These are phyloP conservation scores for Cyanistes caeruleus DNA, from an alignment of 2,113 vertebrate species.

Conservation along the genomic window DNA sequence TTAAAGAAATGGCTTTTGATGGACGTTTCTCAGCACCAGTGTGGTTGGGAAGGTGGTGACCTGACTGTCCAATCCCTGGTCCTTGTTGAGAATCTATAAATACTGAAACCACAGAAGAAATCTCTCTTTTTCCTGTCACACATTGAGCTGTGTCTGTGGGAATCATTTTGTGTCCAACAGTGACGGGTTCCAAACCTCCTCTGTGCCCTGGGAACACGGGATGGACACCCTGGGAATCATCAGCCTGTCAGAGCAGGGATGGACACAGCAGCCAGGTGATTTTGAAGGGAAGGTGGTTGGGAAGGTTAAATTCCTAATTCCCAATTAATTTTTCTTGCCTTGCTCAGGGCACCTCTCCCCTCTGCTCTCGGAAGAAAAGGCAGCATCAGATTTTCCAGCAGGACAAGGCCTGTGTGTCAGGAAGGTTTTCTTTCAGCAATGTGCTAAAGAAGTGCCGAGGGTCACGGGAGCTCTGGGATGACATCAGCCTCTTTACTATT, in stretches of 20 bases:
- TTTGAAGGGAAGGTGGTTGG: not conserved
- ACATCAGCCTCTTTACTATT: slow-evolving; percentile 64
- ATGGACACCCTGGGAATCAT: not conserved
- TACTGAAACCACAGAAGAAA: no score
- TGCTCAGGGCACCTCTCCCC: not conserved
- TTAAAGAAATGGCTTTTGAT: no score
- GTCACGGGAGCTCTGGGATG: slow-evolving; percentile 46
- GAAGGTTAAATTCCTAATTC: not conserved
- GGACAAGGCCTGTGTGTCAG: not conserved
- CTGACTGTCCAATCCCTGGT: no score
- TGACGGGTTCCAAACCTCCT: not conserved
- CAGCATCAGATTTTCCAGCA: slow-evolving; percentile 38
- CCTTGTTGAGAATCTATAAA: no score
- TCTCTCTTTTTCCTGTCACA: no score
- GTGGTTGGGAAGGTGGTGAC: no score
- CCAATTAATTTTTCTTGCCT: not conserved
- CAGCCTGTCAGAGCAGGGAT: accelerated
- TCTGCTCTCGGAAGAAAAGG: not conserved
- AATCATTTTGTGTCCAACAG: no score
- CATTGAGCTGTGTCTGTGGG: no score
- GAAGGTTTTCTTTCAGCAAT: not conserved
- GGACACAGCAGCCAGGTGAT: not conserved
- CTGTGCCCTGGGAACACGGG: accelerated
- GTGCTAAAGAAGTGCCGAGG: slow-evolving; percentile 34
- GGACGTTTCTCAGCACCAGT: no score